A percentile compares a stretch with the other conserved stretches of the same genome.
Evolutionary conservation across 2,797 vertebrate genomes (phyloP).

Genomic region (Premnoplex brunnescens): DNA sequence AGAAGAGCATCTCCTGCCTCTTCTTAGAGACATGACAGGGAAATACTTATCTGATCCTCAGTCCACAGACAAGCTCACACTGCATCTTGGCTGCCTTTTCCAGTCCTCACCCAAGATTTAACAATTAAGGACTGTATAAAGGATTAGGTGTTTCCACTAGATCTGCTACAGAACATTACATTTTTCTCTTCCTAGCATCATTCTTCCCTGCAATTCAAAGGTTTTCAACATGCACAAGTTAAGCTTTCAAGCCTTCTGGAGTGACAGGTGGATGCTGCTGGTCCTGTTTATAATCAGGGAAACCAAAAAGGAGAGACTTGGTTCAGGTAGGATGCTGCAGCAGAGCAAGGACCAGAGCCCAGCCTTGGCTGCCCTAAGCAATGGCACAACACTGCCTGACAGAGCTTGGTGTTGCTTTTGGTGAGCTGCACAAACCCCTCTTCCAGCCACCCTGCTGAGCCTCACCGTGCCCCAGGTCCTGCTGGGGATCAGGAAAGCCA

Average conservation of each 20-base stretch:
- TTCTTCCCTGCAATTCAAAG: neutral
- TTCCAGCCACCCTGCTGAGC: rapidly evolving
- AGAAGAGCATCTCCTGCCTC: neutral
- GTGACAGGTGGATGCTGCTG: neutral
- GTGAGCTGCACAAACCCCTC: neutral
- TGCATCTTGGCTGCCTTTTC: neutral
- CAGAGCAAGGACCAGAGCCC: neutral
- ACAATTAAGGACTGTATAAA: neutral
- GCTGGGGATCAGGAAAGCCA: neutral
- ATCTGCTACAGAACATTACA: neutral
- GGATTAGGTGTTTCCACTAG: neutral
- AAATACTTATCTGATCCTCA: neutral
- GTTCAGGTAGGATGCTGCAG: neutral
- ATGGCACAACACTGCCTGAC: too few species aligned
- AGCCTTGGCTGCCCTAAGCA: neutral
- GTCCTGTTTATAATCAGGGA: neutral
- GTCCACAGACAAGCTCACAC: neutral
- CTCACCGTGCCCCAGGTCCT: rapidly evolving
- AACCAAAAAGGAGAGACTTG: neutral
- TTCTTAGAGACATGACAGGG: neutral
- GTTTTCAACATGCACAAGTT: neutral
- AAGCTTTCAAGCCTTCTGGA: neutral
- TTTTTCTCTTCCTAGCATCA: neutral
- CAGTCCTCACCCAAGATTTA: neutral
- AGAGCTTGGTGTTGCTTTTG: rapidly evolving